These are phyloP conservation scores for Oxyruncus cristatus DNA, from an alignment of 2,113 vertebrate species.

Conservation along the genomic window DNA sequence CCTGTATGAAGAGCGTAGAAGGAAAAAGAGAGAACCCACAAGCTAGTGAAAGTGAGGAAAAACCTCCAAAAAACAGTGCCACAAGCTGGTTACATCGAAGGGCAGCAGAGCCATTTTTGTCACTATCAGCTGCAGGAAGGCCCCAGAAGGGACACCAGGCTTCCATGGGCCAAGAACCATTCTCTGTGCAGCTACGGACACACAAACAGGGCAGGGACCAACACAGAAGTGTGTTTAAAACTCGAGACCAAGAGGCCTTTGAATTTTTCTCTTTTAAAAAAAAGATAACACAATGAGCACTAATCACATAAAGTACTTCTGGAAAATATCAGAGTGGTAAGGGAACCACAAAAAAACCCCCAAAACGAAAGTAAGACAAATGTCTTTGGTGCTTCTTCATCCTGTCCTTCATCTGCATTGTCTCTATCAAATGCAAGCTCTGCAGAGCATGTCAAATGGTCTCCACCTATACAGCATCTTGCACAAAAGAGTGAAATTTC, in stretches of 20 bases:
- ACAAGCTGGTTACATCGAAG: neutral
- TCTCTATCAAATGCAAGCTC: neutral
- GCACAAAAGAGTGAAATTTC: neutral
- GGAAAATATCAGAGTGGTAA: neutral
- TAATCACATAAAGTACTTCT: neutral
- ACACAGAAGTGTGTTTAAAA: neutral
- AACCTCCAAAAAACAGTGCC: neutral
- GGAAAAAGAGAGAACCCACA: neutral
- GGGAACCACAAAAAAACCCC: neutral
- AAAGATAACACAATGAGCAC: neutral
- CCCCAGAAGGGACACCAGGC: neutral
- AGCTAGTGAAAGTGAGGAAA: neutral
- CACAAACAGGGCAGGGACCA: neutral
- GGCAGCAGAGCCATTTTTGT: neutral
- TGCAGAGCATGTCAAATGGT: neutral
- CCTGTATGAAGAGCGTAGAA: neutral
- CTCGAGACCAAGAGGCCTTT: neutral
- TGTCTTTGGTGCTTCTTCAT: neutral
- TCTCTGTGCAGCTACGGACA: neutral
- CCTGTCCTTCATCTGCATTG: neutral
- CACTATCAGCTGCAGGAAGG: neutral
- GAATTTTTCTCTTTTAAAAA: neutral
- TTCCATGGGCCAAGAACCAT: neutral
- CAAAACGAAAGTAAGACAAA: neutral
- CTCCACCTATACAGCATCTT: neutral